Evolutionary conservation across 2,113 vertebrate genomes (phyloP), one percentile per base, ranked within the genome.

Genomic region (zebrafish (Danio rerio)): DNA sequence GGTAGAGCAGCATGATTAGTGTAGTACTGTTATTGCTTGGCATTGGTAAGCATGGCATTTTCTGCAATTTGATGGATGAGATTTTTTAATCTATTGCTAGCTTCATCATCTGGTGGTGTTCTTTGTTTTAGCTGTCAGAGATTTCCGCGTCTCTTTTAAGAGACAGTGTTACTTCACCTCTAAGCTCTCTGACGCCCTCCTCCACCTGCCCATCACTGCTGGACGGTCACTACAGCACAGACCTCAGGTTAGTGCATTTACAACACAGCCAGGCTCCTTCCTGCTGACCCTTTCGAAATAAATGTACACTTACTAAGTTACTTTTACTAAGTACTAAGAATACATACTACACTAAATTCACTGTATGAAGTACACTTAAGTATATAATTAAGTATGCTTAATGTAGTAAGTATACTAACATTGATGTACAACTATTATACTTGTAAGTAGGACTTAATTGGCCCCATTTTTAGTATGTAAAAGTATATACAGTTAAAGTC

Each of bases 151-250:
- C 97, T 0, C 88, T 99, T 77, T 92, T 96, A 89, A 96, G 96
- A 87, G 97, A 99, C 53, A 87, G 90, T 4, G 93, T 95, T 0
- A 97, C 96, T 87, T 92, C 96, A 50, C 93, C 89, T 59, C 93
- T 99, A 80, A 97, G 94, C 88, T 96, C 96, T 0, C 94, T 99
- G 85, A 99, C 98, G 1, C 98, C 98, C 0, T 99, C 98, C 74
- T 98, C 97, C 0, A 99, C 98, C 84, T 99, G 98, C 83, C 98
- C 98, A 0, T 99, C 98, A 5, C 87, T 99, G 91, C 88, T 99
- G 0, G 98, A 99, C 86, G 96, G 97, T 78, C 93, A 95, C 71
- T 99, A 95, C 47, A 87, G 80, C 80, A 13, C 90, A 0, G 95
- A 98, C 15, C 86, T 95, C 74, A 96, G 96, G 98, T 99, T 85